These are phyloP conservation scores for Osmoderma eremita DNA, from an alignment of 2,888 invertebrate species.

Conservation along the genomic window DNA sequence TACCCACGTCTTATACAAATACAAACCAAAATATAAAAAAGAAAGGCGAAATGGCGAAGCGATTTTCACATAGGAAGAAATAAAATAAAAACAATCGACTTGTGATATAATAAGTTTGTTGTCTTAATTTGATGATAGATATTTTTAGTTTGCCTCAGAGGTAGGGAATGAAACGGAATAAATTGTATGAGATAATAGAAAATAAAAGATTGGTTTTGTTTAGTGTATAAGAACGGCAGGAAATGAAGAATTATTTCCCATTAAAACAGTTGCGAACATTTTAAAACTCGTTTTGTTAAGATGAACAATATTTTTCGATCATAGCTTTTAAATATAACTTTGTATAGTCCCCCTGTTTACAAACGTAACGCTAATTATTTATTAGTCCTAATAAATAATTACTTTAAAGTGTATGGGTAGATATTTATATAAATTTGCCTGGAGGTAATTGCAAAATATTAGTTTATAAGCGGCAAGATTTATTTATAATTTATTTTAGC, in stretches of 20 bases:
- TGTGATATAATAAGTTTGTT: constrained; percentile 32
- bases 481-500: too few relatives aligned
- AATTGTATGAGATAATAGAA: not conserved
- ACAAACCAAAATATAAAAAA: constrained; percentile 1
- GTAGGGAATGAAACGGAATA: too few relatives aligned
- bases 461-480: too few relatives aligned
- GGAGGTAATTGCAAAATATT: too few relatives aligned
- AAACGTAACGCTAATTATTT: too few relatives aligned
- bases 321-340: too few relatives aligned
- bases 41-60: not conserved
- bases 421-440: too few relatives aligned
- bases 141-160: constrained; percentile 4
- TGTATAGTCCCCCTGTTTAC: too few relatives aligned
- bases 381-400: too few relatives aligned
- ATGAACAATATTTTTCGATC: too few relatives aligned
- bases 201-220: too few relatives aligned
- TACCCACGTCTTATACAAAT: constrained; percentile 22
- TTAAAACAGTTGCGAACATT: not conserved
- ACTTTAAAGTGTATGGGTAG: too few relatives aligned
- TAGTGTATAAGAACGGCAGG: not conserved
- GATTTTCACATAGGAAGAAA: constrained; percentile 15
- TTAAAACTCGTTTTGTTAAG: not conserved
- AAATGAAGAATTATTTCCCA: constrained; percentile 5
- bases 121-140: constrained; percentile 5
- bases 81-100: constrained; percentile 34